Evolutionary conservation across 2,113 vertebrate genomes (phyloP), one percentile per base, ranked within the genome.

Genomic region (Butorides virescens): DNA sequence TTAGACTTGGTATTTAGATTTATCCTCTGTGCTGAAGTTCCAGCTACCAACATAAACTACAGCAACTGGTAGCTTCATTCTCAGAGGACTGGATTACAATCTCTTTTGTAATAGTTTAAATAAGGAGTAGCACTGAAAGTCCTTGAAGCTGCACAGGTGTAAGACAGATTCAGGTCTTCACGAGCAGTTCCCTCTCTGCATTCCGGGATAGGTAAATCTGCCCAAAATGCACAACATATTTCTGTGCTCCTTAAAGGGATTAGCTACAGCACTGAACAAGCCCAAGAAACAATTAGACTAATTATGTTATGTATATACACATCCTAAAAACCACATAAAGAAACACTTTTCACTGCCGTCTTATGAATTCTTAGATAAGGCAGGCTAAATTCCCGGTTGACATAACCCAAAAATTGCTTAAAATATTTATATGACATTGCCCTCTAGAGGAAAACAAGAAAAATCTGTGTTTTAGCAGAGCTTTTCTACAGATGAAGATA

Each of bases 391-490:
- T 84, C 87, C 86, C 1, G 0, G 39, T 71, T 92, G 74, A 82
- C 79, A 86, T 47, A 91, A 82, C 65, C 76, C 42, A n/a, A 90
- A 94, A 96, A 91, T 56, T 30, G 58, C 47, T 95, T 92, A 84
- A 96, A 97, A 97, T 96, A 96, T 96, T 98, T 97, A 97, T 94
- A 96, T 88, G 96, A 98, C 49, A 96, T 97, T 97, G 98, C 98
- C 97, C 98, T 93, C 98, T 97, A 98, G 97, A 98, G 98, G 98
- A 97, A 97, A 97, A 20, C 0, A 10, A 85, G 93, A 75, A 96
- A 86, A 96, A 88, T 71, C 68, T 62, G 55, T 26, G 10, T 21
- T 86, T 67, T n/a, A 89, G 39, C 25, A 61, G 49, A 87, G 50
- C 19, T 30, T 56, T 62, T 65, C 47, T 61, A 59, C 30, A 66